phyloP scores from a whole-genome alignment of 1,140 invertebrate species.

The Eulimnadia texana region DNA sequence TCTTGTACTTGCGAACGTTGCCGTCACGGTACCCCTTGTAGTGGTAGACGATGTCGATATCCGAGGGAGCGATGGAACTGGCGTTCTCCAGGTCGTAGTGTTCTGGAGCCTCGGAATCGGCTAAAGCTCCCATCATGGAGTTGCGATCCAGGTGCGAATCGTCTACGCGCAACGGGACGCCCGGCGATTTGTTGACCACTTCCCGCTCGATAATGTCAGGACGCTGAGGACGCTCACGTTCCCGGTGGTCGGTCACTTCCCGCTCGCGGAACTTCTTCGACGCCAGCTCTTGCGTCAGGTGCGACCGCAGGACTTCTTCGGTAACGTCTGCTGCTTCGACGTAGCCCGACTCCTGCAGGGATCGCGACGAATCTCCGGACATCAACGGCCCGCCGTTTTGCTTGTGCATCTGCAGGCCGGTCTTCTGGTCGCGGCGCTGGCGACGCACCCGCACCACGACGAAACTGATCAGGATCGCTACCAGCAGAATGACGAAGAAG shows the following conservation, averaged over 20 bases:
- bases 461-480: slow-evolving; percentile 76
- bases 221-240: slow-evolving; percentile 44
- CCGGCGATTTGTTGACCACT: slow-evolving; percentile 59
- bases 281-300: slow-evolving; percentile 39
- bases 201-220: slow-evolving; percentile 88
- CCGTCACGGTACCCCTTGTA: slow-evolving; percentile 72
- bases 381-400: slow-evolving; percentile 34
- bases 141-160: slow-evolving; percentile 35
- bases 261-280: slow-evolving; percentile 71
- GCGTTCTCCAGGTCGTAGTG: slow-evolving; percentile 95
- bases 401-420: slow-evolving; percentile 29
- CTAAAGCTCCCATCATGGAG: slow-evolving; percentile 35
- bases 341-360: slow-evolving; percentile 27
- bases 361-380: slow-evolving; percentile 22
- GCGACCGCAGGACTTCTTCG: slow-evolving; percentile 33
- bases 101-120: slow-evolving; percentile 74
- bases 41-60: slow-evolving; percentile 92
- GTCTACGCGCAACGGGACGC: slow-evolving; percentile 27
- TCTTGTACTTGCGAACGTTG: slow-evolving; percentile 71
- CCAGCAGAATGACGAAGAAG: slow-evolving; percentile 76
- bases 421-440: slow-evolving; percentile 60
- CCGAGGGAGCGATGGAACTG: slow-evolving; percentile 89
- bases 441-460: slow-evolving; percentile 71
- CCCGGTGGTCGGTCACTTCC: slow-evolving; percentile 39
- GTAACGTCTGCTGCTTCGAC: slow-evolving; percentile 29